Evolutionary conservation across 2,113 vertebrate species (phyloP), one percentile per base, ranked within the genome.

Genomic region (Thermophis baileyi): DNA sequence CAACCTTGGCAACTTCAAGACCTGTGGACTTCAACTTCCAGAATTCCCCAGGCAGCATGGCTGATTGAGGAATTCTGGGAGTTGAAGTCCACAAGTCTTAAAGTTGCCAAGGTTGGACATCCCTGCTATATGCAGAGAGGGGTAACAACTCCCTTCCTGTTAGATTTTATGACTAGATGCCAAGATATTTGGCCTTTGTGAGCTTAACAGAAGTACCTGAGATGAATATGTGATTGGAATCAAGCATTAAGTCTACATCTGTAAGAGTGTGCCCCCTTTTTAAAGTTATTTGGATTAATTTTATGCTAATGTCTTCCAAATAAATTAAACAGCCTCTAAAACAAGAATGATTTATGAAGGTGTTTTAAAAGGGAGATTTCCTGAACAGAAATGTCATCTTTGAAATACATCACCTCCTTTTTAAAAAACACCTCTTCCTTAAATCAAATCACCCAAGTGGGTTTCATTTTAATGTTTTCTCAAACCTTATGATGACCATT

Each of bases 261-360:
- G 49, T 55, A 91, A 30, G 35, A 53, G 24, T 50, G 40, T 3
- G 12, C 24, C n/a, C 63, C 85, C 93, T 90, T 85, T 89, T 92
- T 95, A 89, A 94, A 93, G 87, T 92, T 91, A 85, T 87, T 94
- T 93, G 81, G 57, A 89, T 93, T 95, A 95, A 95, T 95, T 95
- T 91, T 93, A 94, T 95, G 93, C 89, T 95, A 95, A 95, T 94
- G 63, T 89, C 93, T 92, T 74, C 81, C 88, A 90, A 92, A 95
- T 94, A 93, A 95, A 94, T 94, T 94, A 91, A 92, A 90, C 60
- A 94, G 88, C 90, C 81, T 60, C 89, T 89, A 90, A 69, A 91
- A 92, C 91, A 93, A 95, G 90, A 95, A 95, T 93, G 86, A 95
- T 94, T 93, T 94, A 95, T 94, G 91, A 93, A 94, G 91, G 51